Base-by-base conservation (phyloP, 2,888 invertebrate species). In the Drosophila infuscata region DNA sequence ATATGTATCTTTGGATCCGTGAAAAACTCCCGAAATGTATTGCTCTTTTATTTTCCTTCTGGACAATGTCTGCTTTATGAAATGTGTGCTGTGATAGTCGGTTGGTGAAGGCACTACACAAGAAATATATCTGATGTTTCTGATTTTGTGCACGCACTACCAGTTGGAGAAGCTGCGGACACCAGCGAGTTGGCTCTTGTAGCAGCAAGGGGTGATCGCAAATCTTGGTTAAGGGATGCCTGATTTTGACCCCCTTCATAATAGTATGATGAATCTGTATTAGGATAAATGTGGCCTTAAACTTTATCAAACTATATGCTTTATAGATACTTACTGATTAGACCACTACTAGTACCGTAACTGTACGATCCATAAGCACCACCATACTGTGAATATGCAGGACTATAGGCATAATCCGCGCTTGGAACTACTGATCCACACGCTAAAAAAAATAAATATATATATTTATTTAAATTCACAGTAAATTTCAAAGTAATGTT, bases 371-470 rank as follows among this genome's bases (percentile, higher is more conserved):
- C 95, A 76, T 95, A 94, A 8, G 93, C 91, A 54, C 93, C 91
- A 20, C 93, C 91, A 74, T 93, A 93, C 83, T 93, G 93, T 56
- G 92, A 88, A 94, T 97, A 97, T 79, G 95, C 95, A 67, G 96
- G 95, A 91, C 95, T 95, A 91, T 96, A 96, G 41, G 96, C 94
- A 92, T 96, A 96, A 91, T 96, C 96, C 64, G 95, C 93, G 46
- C 94, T 94, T 54, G 95, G 94, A 63, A 95, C 95, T 63, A 95
- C 95, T 35, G 95, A 94, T 66, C 95, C 95, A 74, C 95, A 95
- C 82, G 95, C 95, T 95, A 92, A 9, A 74, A 73, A 25, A 17
- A 64, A 32, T 25, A 53, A 8, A 64, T 30, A 11, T 3, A 3
- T 25, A 25, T 5, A 5, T 61, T 41, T 36, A 25, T n/a, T 66